Evolutionary conservation across 1,140 invertebrate genomes (phyloP).

Genomic region (Steinernema feltiae): DNA sequence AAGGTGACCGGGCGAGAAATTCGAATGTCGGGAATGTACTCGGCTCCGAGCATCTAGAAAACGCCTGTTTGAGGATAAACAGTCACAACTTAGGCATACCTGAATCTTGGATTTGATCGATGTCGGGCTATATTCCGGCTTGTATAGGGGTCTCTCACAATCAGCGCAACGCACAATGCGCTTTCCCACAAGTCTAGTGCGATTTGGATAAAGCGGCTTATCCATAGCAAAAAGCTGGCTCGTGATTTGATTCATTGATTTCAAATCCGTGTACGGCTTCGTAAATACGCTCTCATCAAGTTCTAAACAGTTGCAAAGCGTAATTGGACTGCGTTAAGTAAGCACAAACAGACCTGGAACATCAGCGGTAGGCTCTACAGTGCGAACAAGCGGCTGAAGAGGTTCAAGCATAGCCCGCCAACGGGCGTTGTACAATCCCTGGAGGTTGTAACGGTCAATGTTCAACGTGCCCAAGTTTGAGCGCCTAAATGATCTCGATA

Average conservation of each 20-base stretch:
- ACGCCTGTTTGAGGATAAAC: neutral
- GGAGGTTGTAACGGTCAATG: neutral
- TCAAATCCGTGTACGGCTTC: neutral
- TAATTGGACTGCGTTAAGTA: neutral
- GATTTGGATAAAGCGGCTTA: neutral
- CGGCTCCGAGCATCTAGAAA: neutral
- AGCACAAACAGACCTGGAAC: neutral
- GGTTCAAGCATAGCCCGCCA: neutral
- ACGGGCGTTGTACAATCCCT: neutral
- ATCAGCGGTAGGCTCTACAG: neutral
- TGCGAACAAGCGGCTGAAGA: neutral
- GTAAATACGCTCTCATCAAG: neutral
- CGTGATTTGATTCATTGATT: neutral
- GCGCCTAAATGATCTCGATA: neutral
- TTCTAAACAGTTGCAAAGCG: neutral
- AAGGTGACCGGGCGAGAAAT: neutral
- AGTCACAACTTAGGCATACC: neutral
- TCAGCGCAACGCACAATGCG: neutral
- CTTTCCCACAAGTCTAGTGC: neutral
- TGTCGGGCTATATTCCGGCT: neutral
- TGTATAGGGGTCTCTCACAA: neutral
- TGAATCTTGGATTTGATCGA: neutral
- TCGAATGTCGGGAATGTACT: neutral
- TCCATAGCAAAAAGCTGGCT: neutral
- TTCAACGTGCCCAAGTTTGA: neutral